Evolutionary conservation across 53 echinoderm and acorn worm genomes (phyloP).

Genomic region (Holothuria leucospilota): DNA sequence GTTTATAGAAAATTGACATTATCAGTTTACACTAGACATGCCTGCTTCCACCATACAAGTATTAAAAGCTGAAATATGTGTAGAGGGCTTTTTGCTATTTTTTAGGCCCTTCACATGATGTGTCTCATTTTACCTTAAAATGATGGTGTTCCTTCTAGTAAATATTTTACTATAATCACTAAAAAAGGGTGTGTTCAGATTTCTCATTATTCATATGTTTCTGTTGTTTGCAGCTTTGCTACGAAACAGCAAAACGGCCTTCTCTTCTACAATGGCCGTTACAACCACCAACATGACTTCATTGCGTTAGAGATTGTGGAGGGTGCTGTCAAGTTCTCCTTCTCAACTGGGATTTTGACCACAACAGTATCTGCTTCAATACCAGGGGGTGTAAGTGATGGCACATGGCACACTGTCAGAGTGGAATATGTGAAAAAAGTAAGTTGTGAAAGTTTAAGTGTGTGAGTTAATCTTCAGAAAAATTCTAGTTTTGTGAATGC

Average conservation of each 20-base stretch:
- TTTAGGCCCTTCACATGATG: too few species aligned
- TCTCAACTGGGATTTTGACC: conserved; percentile 82
- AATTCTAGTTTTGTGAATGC: too few species aligned
- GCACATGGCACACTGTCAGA: conserved; percentile 86
- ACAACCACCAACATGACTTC: conserved; percentile 98
- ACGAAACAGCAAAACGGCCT: conserved; percentile 95
- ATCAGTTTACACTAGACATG: too few species aligned
- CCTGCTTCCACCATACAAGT: too few species aligned
- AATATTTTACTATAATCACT: too few species aligned
- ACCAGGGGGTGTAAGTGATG: conserved; percentile 90
- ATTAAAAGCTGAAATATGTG: too few species aligned
- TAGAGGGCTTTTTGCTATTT: too few species aligned
- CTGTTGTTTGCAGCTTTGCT: conserved; percentile 77
- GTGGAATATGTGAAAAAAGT: conserved; percentile 88
- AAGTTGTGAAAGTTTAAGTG: neutral
- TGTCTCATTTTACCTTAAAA: too few species aligned
- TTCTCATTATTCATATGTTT: too few species aligned
- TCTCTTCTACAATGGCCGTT: conserved; percentile 96
- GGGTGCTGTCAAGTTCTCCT: conserved; percentile 89
- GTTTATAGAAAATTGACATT: too few species aligned
- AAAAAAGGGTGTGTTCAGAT: too few species aligned
- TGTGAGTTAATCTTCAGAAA: neutral
- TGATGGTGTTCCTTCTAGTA: too few species aligned
- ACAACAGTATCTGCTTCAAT: conserved; percentile 88
- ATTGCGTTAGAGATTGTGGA: conserved; percentile 92